phyloP scores from a whole-genome alignment of 2,113 vertebrate species.

The Chloroceryle aenea region DNA sequence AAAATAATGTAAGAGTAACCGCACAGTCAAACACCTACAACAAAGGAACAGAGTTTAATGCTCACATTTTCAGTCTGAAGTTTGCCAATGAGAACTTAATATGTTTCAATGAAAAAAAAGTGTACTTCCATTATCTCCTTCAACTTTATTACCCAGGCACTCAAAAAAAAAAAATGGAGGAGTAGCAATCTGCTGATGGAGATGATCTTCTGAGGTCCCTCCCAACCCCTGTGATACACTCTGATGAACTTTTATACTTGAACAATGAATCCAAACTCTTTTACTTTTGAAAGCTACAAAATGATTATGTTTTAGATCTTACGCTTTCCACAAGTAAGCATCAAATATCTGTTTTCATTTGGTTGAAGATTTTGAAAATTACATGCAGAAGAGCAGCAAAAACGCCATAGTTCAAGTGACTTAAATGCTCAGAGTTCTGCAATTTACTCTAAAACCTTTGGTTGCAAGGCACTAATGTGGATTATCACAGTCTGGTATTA shows the following conservation, averaged over 20 bases:
- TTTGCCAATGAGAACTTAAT: slow-evolving; percentile 11
- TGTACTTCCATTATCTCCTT: neutral
- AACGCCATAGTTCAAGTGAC: neutral
- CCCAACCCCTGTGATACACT: no score
- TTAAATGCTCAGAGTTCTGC: neutral
- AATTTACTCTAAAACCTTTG: neutral
- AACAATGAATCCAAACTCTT: neutral
- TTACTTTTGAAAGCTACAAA: neutral
- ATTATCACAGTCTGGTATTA: neutral
- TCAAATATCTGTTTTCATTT: neutral
- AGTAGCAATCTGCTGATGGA: neutral
- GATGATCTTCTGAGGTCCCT: no score
- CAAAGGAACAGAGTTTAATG: neutral
- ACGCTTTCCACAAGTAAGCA: neutral
- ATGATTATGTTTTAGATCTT: neutral
- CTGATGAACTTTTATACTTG: neutral
- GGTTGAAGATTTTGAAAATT: neutral
- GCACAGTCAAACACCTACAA: slow-evolving; percentile 3
- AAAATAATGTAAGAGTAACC: slow-evolving; percentile 34
- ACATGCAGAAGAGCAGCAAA: neutral
- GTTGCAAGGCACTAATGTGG: neutral
- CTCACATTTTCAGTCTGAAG: slow-evolving; percentile 2
- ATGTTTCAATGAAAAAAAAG: neutral
- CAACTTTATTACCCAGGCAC: neutral
- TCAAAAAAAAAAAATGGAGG: neutral